phyloP scores from a whole-genome alignment of 2,797 vertebrate genomes.

The Pseudochirops cupreus region DNA sequence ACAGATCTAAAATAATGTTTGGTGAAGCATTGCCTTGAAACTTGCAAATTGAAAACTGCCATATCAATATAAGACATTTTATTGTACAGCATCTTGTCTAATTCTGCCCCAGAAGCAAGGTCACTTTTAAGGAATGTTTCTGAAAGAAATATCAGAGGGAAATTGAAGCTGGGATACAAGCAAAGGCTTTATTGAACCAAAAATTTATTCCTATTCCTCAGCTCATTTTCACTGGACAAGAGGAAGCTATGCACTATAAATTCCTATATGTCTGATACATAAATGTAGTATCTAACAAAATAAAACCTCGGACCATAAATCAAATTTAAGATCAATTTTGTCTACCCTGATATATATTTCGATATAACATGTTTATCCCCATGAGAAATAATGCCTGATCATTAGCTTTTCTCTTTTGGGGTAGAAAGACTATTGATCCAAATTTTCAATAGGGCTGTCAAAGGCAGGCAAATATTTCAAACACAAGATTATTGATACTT shows the following conservation, averaged over 20 bases:
- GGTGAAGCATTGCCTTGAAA: constrained; percentile 9
- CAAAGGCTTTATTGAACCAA: background rate
- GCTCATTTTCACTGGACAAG: constrained; percentile 7
- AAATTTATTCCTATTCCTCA: background rate
- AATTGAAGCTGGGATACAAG: background rate
- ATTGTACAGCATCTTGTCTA: background rate
- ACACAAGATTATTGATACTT: background rate
- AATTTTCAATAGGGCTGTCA: background rate
- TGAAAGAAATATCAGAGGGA: background rate
- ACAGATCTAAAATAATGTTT: constrained; percentile 27
- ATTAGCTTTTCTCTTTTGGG: background rate
- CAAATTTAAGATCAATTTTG: background rate
- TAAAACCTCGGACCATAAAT: background rate
- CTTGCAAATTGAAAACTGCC: background rate
- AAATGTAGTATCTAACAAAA: constrained; percentile 30
- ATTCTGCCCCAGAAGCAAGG: constrained; percentile 38
- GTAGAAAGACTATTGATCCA: background rate
- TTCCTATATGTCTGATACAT: background rate
- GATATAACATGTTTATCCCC: background rate
- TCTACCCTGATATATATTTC: background rate
- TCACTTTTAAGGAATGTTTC: background rate
- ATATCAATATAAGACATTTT: background rate
- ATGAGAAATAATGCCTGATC: background rate
- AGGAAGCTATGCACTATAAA: background rate
- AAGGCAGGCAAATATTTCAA: background rate